phyloP scores from a whole-genome alignment of 2,888 invertebrate species.

The Ptychoptera contaminata region DNA sequence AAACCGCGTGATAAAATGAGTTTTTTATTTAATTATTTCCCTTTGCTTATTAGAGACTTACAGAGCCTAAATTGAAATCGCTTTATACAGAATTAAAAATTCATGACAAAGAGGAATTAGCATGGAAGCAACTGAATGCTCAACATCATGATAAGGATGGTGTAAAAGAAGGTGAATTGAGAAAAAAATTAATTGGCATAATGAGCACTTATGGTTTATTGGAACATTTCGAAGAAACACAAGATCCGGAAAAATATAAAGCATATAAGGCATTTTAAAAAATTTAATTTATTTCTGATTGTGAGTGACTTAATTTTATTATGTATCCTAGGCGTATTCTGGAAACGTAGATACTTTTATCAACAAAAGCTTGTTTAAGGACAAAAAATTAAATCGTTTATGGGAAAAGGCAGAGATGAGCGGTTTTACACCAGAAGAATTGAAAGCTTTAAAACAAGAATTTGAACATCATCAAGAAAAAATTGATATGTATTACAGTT shows the following conservation, averaged over 20 bases:
- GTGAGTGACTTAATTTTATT: slow-evolving; percentile 1
- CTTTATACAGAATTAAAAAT: slow-evolving; percentile 77
- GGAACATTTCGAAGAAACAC: slow-evolving; percentile 61
- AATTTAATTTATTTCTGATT: not conserved
- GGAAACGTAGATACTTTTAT: slow-evolving; percentile 39
- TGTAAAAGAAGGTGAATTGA: slow-evolving; percentile 59
- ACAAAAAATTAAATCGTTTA: slow-evolving; percentile 74
- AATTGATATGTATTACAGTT: slow-evolving; percentile 72
- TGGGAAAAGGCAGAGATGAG: slow-evolving; percentile 81
- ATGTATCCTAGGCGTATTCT: slow-evolving; percentile 20
- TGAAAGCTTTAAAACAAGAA: slow-evolving; percentile 71
- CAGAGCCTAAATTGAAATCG: slow-evolving; percentile 70
- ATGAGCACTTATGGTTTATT: slow-evolving; percentile 67
- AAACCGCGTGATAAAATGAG: not conserved
- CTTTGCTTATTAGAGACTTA: slow-evolving; percentile 39
- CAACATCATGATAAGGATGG: slow-evolving; percentile 82
- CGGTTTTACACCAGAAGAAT: slow-evolving; percentile 74
- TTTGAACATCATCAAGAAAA: slow-evolving; percentile 86
- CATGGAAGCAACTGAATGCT: slow-evolving; percentile 62
- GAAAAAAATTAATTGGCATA: slow-evolving; percentile 65
- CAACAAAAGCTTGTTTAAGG: slow-evolving; percentile 68
- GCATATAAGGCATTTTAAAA: slow-evolving; percentile 18
- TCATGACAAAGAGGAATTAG: slow-evolving; percentile 84
- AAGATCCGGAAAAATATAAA: slow-evolving; percentile 35
- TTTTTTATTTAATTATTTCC: not conserved